Evolutionary conservation across 2,797 vertebrate genomes (phyloP).

Genomic region (Myotis myotis): DNA sequence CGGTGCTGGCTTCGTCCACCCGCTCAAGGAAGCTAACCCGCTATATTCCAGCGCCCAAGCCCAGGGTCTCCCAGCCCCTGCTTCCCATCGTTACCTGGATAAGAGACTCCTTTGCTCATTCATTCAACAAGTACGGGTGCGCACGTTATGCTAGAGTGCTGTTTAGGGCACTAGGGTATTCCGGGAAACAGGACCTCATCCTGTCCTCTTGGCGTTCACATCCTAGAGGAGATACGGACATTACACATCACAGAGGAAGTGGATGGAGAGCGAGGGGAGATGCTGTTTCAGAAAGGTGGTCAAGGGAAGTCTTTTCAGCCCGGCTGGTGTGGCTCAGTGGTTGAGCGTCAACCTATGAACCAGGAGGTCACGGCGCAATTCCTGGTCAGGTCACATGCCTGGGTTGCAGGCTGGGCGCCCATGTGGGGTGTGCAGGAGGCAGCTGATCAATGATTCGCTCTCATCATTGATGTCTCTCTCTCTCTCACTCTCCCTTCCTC

Average conservation of each 20-base stretch:
- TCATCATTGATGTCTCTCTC: too few relatives aligned
- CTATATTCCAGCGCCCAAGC: accelerated
- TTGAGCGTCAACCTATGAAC: too few relatives aligned
- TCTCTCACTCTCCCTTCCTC: too few relatives aligned
- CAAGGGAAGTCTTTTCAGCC: too few relatives aligned
- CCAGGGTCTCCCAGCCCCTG: background rate
- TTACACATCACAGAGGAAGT: too few relatives aligned
- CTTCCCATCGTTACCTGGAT: background rate
- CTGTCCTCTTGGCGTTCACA: background rate
- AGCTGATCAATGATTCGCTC: too few relatives aligned
- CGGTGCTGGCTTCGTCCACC: background rate
- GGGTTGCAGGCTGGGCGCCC: too few relatives aligned
- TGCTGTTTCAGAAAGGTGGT: background rate
- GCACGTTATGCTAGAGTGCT: background rate
- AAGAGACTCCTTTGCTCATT: accelerated
- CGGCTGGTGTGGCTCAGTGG: too few relatives aligned
- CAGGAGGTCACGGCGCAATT: too few relatives aligned
- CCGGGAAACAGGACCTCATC: background rate
- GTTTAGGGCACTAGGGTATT: too few relatives aligned
- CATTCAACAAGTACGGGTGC: accelerated
- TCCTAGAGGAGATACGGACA: background rate
- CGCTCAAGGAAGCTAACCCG: background rate
- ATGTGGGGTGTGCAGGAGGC: too few relatives aligned
- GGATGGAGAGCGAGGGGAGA: background rate
- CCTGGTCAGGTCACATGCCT: too few relatives aligned